Evolutionary conservation across 2,113 vertebrate species (phyloP).

Genomic region (Trichomycterus rosablanca): DNA sequence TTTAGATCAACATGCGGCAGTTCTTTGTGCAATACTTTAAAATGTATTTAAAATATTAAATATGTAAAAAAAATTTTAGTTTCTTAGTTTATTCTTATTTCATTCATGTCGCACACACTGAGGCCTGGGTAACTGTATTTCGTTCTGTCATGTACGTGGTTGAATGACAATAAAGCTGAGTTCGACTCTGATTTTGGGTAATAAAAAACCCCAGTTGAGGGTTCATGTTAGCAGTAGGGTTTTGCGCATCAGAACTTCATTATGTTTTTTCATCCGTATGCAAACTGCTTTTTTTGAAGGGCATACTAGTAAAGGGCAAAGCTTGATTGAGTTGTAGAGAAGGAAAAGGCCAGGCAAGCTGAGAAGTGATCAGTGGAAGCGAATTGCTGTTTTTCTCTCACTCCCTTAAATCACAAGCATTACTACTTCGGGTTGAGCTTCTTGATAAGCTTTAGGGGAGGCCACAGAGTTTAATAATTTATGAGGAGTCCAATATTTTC

Average conservation of each 20-base stretch:
- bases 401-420: conserved; percentile 58
- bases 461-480: conserved; percentile 62
- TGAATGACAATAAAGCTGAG: no score
- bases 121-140: no score
- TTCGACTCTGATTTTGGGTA: not conserved
- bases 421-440: conserved; percentile 56
- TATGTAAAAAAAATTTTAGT: no score
- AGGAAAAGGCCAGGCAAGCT: conserved; percentile 40
- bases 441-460: conserved; percentile 49
- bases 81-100: not conserved
- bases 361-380: conserved; percentile 41
- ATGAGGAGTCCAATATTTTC: conserved; percentile 58
- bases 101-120: no score
- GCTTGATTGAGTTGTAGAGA: conserved; percentile 46
- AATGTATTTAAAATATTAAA: no score
- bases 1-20: no score
- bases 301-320: conserved; percentile 60
- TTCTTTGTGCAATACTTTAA: no score
- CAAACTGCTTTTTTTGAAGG: not conserved
- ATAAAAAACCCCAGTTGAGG: not conserved
- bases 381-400: conserved; percentile 46
- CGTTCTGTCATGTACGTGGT: no score
- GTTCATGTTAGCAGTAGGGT: conserved; percentile 3
- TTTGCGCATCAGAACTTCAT: conserved; percentile 5
- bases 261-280: not conserved